phyloP scores from a whole-genome alignment of 2,113 vertebrate genomes.

The Myiopsitta monachus region DNA sequence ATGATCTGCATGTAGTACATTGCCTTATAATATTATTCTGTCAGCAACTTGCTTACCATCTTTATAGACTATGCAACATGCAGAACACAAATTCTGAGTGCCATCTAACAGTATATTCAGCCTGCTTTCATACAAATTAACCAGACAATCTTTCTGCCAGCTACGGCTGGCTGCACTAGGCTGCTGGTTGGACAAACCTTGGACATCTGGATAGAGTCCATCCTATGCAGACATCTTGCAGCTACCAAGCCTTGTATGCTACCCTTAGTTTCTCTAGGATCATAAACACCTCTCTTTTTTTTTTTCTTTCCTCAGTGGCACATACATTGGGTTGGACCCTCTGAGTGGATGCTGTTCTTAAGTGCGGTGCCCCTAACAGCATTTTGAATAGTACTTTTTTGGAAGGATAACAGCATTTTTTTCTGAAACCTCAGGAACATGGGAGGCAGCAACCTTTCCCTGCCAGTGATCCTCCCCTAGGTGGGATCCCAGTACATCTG shows the following conservation, averaged over 20 bases:
- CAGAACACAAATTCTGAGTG: slow-evolving; percentile 59
- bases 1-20: slow-evolving; percentile 72
- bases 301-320: no score
- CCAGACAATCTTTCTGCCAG: not conserved
- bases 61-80: slow-evolving; percentile 59
- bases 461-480: not conserved
- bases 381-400: not conserved
- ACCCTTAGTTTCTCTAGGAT: not conserved
- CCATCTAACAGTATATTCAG: slow-evolving; percentile 40
- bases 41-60: slow-evolving; percentile 71
- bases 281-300: not conserved
- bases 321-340: not conserved
- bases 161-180: not conserved
- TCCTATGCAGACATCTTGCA: not conserved
- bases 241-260: not conserved
- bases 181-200: not conserved
- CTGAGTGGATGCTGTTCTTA: not conserved
- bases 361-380: not conserved
- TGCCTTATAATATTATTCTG: slow-evolving; percentile 69
- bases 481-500: not conserved
- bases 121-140: slow-evolving; percentile 2
- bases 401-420: not conserved
- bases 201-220: not conserved
- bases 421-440: not conserved
- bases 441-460: not conserved